Evolutionary conservation across 2,888 invertebrate genomes (phyloP), one percentile per base, ranked within the genome.

Genomic region (Crematogaster levior): DNA sequence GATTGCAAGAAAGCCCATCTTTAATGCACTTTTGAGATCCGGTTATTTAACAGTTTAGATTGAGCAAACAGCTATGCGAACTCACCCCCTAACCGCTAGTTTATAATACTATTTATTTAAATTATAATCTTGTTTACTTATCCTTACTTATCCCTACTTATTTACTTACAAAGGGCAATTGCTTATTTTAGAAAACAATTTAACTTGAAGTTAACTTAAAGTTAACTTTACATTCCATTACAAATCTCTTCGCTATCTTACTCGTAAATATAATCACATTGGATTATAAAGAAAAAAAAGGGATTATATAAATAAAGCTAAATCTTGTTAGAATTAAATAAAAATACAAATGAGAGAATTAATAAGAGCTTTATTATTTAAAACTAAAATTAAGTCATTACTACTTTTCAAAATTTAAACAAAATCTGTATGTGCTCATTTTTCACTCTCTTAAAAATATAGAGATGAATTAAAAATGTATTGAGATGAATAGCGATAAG

Each of bases 1-100:
- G 18, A 56, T 70, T 24, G 72, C 53, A 53, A 77, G 30, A 56
- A 10, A 40, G 56, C 27, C 53, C 40, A 74, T 40, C 75, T 61
- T 43, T 34, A 34, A 70, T 56, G 43, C 43, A 77, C 34, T 40
- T 68, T 68, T 68, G 56, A 66, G 15, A 12, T 30, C 15, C 34
- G 73, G 1, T 61, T 34, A n/a, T 30, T 27, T 10, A 18, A 51
- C 48, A 40, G 18, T 56, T 70, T 40, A 43, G 21, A 12, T 30
- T 18, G 18, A 43, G 0, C 30, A 4, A 34, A 43, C 43, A 15
- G 15, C 40, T 77, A 2, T 46, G 18, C 12, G 46, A n/a, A n/a
- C 46, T 61, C 7, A 7, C 40, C 15, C 10, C 6, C 46, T 73
- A n/a, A n/a, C n/a, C n/a, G n/a, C n/a, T 30, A n/a, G 3, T 37